A percentile compares a stretch with the other conserved stretches of the same genome.
These are phyloP conservation scores for Phoenicopterus ruber DNA, from an alignment of 2,113 vertebrate species.

Conservation along the genomic window DNA sequence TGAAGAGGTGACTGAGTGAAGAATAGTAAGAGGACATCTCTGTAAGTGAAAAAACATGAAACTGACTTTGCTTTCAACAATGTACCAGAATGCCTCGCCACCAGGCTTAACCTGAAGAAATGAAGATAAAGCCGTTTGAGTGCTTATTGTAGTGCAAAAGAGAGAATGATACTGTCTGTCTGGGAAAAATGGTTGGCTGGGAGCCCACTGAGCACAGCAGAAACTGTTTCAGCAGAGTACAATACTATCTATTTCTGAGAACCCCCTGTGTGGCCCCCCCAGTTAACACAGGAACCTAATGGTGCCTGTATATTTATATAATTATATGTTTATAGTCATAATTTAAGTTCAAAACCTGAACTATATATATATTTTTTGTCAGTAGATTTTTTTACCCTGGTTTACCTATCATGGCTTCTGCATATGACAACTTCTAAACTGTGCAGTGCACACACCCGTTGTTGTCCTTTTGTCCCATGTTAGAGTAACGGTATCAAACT, in stretches of 20 bases:
- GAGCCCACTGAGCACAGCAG: not conserved
- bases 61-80: not conserved
- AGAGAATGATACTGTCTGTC: not conserved
- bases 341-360: constrained; percentile 22
- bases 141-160: not conserved
- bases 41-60: not conserved
- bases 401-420: constrained; percentile 9
- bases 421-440: not conserved
- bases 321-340: not conserved
- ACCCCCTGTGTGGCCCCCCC: not conserved
- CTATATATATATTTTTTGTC: constrained; percentile 4
- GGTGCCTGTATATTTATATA: constrained; percentile 17
- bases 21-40: not conserved
- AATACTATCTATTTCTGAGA: not conserved
- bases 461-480: not conserved
- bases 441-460: not conserved
- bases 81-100: not conserved
- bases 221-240: not conserved
- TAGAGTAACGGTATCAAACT: not conserved
- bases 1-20: not conserved
- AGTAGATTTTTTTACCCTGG: not conserved
- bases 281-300: constrained; percentile 4
- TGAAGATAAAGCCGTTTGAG: not conserved
- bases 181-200: not conserved
- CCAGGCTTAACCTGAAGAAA: not conserved